Conservation (phyloP, 2,797 vertebrate species). For the Lepus oiostolus region DNA sequence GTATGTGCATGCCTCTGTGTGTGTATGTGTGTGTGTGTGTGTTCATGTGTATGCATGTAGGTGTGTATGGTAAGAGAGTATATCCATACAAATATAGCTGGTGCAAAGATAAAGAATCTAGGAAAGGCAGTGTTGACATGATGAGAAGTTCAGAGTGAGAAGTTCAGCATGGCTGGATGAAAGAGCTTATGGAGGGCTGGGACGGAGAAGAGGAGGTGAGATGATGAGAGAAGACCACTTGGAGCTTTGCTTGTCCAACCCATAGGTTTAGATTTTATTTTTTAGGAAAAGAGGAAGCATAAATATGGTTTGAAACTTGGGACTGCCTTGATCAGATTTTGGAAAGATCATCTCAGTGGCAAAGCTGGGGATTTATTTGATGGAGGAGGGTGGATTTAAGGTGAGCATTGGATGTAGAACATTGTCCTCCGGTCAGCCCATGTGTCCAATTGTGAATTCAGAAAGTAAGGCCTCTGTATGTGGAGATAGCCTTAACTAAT, state of each 20-base stretch:
- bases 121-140: not conserved
- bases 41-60: not conserved
- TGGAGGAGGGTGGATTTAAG: not conserved
- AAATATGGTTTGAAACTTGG: not conserved
- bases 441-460: not conserved
- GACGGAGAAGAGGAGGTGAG: too few species aligned
- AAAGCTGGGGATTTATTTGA: not conserved
- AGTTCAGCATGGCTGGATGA: not conserved
- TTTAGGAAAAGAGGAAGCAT: not conserved
- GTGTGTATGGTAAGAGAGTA: not conserved
- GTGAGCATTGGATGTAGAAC: not conserved
- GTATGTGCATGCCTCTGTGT: too few species aligned
- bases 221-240: not conserved
- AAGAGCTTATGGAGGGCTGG: not conserved
- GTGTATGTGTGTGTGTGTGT: not conserved
- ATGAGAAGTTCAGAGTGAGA: not conserved
- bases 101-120: not conserved
- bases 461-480: conserved; percentile 1
- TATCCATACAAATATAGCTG: not conserved
- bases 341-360: not conserved
- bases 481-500: not conserved
- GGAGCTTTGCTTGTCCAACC: not conserved
- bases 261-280: conserved; percentile 11
- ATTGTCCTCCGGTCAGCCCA: not conserved
- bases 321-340: not conserved